These are phyloP conservation scores for Perca flavescens DNA, from an alignment of 2,113 vertebrate species.

Conservation along the genomic window DNA sequence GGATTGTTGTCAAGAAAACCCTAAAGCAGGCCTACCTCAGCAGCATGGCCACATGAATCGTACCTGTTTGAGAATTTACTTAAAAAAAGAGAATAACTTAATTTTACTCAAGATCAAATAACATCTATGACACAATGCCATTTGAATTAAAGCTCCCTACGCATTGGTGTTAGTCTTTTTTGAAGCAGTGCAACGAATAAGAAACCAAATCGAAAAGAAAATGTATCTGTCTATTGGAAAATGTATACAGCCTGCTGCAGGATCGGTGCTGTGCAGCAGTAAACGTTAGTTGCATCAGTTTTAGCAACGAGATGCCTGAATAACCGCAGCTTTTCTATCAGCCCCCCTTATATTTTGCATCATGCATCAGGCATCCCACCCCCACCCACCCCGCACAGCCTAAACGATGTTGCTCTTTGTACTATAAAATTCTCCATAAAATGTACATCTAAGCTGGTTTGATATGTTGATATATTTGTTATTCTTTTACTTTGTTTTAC, in stretches of 20 bases:
- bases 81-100: neutral
- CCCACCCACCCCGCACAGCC: slow-evolving; percentile 11
- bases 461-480: neutral
- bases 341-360: slow-evolving; percentile 48
- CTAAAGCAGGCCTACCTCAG: slow-evolving; percentile 43
- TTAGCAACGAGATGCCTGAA: slow-evolving; percentile 41
- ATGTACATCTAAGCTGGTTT: slow-evolving; percentile 34
- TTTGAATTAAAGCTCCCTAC: slow-evolving; percentile 9
- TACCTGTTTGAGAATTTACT: neutral
- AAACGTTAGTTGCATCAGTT: slow-evolving; percentile 66
- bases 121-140: neutral
- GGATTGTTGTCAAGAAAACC: neutral
- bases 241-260: slow-evolving; percentile 49
- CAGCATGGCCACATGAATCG: neutral
- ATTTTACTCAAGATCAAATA: slow-evolving; percentile 12
- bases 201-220: slow-evolving; percentile 45
- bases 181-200: slow-evolving; percentile 43
- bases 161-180: slow-evolving; percentile 15
- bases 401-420: slow-evolving; percentile 37
- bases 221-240: slow-evolving; percentile 25
- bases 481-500: neutral
- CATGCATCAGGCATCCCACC: slow-evolving; percentile 53
- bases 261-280: slow-evolving; percentile 48
- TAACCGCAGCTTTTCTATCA: slow-evolving; percentile 48
- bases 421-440: slow-evolving; percentile 30